A percentile compares a stretch with the other conserved stretches of the same genome.
These are phyloP conservation scores for Pelodiscus sinensis DNA, from an alignment of 2,113 vertebrate genomes.

Conservation along the genomic window DNA sequence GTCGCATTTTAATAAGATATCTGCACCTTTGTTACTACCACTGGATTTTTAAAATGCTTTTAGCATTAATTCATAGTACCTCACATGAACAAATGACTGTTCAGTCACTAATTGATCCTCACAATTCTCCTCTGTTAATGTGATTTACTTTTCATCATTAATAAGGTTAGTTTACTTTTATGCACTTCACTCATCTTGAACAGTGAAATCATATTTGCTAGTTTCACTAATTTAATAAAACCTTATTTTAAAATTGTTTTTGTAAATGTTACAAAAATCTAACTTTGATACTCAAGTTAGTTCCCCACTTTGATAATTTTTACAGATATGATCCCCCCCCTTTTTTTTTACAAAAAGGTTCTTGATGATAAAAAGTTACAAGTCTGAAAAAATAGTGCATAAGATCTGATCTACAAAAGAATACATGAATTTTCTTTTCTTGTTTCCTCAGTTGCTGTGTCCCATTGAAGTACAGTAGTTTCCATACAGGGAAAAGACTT, in stretches of 20 bases:
- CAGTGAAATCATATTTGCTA: background rate
- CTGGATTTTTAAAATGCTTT: background rate
- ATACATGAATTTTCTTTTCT: conserved; percentile 44
- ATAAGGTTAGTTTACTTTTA: background rate
- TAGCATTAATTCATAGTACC: background rate
- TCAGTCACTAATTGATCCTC: background rate
- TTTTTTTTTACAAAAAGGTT: background rate
- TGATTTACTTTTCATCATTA: background rate
- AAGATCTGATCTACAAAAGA: conserved; percentile 60
- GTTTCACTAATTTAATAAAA: background rate
- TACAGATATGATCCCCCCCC: background rate
- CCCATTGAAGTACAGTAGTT: conserved; percentile 50
- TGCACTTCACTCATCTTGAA: conserved; percentile 5
- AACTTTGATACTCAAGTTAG: background rate
- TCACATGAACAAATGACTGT: background rate
- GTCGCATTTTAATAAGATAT: background rate
- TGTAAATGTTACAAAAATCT: background rate
- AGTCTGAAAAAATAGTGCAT: background rate
- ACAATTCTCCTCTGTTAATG: background rate
- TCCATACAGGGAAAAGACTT: conserved; percentile 77
- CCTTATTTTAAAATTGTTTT: background rate
- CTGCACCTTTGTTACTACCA: background rate
- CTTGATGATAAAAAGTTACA: background rate
- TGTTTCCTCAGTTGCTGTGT: conserved; percentile 10
- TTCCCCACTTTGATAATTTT: conserved; percentile 6